Evolutionary conservation across 1,140 invertebrate genomes (phyloP).

Genomic region (Heterodera carotae): DNA sequence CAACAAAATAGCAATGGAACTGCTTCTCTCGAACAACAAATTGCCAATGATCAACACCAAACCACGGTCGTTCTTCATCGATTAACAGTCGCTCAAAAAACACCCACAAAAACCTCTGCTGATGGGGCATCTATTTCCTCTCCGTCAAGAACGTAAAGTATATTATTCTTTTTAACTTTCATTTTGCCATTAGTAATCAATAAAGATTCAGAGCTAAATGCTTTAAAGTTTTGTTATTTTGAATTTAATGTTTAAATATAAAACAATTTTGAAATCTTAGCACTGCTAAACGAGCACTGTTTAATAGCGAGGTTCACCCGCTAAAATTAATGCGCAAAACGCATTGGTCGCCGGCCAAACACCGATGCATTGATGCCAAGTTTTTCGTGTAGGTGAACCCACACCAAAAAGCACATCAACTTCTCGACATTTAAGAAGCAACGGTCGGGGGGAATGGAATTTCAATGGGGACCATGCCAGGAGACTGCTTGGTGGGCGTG

Average conservation of each 20-base stretch:
- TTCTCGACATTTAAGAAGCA: slow-evolving; percentile 27
- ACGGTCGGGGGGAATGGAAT: slow-evolving; percentile 27
- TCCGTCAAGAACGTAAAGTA: too few relatives aligned
- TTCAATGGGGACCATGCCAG: slow-evolving; percentile 27
- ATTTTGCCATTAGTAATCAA: too few relatives aligned
- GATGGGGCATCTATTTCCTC: too few relatives aligned
- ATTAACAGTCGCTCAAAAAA: not conserved
- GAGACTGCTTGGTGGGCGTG: slow-evolving; percentile 1
- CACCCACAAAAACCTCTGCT: not conserved
- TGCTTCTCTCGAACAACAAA: slow-evolving; percentile 2
- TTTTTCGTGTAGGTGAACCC: slow-evolving; percentile 22
- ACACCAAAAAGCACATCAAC: too few relatives aligned
- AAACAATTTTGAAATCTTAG: not conserved
- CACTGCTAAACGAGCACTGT: slow-evolving; percentile 20
- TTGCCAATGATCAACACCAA: slow-evolving; percentile 7
- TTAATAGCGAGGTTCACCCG: not conserved
- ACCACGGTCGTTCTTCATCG: slow-evolving; percentile 5
- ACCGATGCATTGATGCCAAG: slow-evolving; percentile 32
- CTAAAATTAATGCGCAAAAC: slow-evolving; percentile 32
- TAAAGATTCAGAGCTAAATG: too few relatives aligned
- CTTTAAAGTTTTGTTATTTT: too few relatives aligned
- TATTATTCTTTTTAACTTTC: too few relatives aligned
- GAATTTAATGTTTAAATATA: too few relatives aligned
- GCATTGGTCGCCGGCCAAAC: slow-evolving; percentile 46
- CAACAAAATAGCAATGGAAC: not conserved